phyloP scores from a whole-genome alignment of 2,888 invertebrate genomes.

The Euspilapteryx auroguttella region DNA sequence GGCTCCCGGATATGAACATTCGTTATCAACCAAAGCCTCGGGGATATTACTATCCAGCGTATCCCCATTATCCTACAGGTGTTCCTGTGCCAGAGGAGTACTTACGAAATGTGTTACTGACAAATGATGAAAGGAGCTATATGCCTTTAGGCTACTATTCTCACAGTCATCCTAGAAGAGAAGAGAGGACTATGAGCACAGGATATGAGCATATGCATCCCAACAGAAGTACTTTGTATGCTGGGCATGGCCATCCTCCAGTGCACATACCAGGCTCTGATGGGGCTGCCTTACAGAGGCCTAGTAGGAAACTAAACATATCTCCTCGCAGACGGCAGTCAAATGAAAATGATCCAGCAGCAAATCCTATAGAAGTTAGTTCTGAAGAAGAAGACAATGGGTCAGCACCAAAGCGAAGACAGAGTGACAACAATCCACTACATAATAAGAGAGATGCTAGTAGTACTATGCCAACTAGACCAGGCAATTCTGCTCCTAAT shows the following conservation, averaged over 20 bases:
- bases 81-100: constrained; percentile 21
- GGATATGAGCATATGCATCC: constrained; percentile 17
- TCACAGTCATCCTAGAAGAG: constrained; percentile 14
- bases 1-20: constrained; percentile 28
- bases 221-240: constrained; percentile 13
- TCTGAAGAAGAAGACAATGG: constrained; percentile 50
- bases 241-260: background rate
- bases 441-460: constrained; percentile 7
- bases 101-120: constrained; percentile 26
- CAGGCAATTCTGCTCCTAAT: constrained; percentile 9
- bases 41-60: constrained; percentile 30
- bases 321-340: constrained; percentile 41
- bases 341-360: constrained; percentile 27
- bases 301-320: constrained; percentile 44
- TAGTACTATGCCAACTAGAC: constrained; percentile 8
- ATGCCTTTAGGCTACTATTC: constrained; percentile 21
- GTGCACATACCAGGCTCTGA: background rate
- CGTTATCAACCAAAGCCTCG: constrained; percentile 44
- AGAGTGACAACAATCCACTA: constrained; percentile 19
- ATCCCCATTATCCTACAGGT: constrained; percentile 17
- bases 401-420: constrained; percentile 24
- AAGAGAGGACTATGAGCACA: constrained; percentile 12
- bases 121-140: constrained; percentile 26
- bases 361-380: constrained; percentile 45
- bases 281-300: constrained; percentile 26